Conservation (phyloP, 2,888 invertebrate species). For the Drosophila atroscutellata region DNA sequence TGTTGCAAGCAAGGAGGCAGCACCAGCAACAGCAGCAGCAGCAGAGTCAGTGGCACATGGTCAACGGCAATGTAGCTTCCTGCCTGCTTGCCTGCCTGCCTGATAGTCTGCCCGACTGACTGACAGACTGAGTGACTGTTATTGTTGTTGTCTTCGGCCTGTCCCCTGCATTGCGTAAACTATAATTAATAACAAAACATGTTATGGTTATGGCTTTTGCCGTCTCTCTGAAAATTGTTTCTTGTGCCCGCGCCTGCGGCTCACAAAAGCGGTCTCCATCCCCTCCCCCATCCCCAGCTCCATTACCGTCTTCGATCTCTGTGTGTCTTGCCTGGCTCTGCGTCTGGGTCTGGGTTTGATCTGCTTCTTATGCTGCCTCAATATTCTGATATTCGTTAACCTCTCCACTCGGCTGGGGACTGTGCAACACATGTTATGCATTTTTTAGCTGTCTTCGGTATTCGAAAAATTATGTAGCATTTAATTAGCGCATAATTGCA, state of each 20-base stretch:
- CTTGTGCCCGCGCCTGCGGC: slow-evolving; percentile 68
- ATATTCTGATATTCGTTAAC: slow-evolving; percentile 20
- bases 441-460: slow-evolving; percentile 78
- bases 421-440: slow-evolving; percentile 79
- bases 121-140: slow-evolving; percentile 65
- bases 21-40: slow-evolving; percentile 14
- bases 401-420: slow-evolving; percentile 9
- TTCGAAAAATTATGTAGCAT: slow-evolving; percentile 80
- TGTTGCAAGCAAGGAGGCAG: slow-evolving; percentile 29
- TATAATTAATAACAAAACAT: slow-evolving; percentile 82
- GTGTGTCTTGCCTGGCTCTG: slow-evolving; percentile 2
- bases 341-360: slow-evolving; percentile 7
- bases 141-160: slow-evolving; percentile 74
- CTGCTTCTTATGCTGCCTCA: slow-evolving; percentile 28
- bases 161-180: slow-evolving; percentile 77
- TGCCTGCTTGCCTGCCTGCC: slow-evolving; percentile 54
- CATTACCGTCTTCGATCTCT: slow-evolving; percentile 4
- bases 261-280: slow-evolving; percentile 37
- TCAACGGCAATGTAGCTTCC: slow-evolving; percentile 55
- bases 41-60: slow-evolving; percentile 64
- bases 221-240: slow-evolving; percentile 70
- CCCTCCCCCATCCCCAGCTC: not conserved
- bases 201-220: slow-evolving; percentile 79
- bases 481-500: slow-evolving; percentile 81
- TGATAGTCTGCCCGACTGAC: slow-evolving; percentile 39